Conservation (phyloP, 2,888 invertebrate species). For the Arenicola marina region DNA sequence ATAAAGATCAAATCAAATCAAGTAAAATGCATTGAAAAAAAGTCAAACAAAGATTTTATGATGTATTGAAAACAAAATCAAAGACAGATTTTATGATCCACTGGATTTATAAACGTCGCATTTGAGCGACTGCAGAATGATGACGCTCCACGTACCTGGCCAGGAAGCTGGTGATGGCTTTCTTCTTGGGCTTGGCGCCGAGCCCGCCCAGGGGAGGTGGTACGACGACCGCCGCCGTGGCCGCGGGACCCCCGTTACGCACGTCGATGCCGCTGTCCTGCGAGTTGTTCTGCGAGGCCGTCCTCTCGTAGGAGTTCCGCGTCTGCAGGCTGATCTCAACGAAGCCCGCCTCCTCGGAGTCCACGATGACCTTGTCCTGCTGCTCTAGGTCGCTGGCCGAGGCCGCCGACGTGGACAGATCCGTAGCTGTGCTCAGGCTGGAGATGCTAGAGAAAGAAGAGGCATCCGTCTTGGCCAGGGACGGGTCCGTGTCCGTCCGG, state of each 20-base stretch:
- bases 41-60: too few species aligned
- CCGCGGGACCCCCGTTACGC: neutral
- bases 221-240: too few species aligned
- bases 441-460: slow-evolving; percentile 48
- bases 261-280: neutral
- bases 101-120: too few species aligned
- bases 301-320: slow-evolving; percentile 37
- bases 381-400: slow-evolving; percentile 43
- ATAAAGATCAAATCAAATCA: too few species aligned
- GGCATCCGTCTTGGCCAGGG: slow-evolving; percentile 15
- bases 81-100: too few species aligned
- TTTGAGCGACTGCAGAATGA: too few species aligned
- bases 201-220: too few species aligned
- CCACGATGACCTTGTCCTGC: slow-evolving; percentile 38
- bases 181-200: neutral
- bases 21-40: too few species aligned
- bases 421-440: slow-evolving; percentile 53
- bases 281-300: neutral
- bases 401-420: slow-evolving; percentile 50
- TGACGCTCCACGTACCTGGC: neutral
- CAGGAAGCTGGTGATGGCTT: neutral
- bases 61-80: too few species aligned
- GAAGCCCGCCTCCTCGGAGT: slow-evolving; percentile 52
- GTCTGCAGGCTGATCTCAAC: slow-evolving; percentile 53
- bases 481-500: neutral